Conservation (phyloP, 1,140 invertebrate genomes). For the Telenomus remus region DNA sequence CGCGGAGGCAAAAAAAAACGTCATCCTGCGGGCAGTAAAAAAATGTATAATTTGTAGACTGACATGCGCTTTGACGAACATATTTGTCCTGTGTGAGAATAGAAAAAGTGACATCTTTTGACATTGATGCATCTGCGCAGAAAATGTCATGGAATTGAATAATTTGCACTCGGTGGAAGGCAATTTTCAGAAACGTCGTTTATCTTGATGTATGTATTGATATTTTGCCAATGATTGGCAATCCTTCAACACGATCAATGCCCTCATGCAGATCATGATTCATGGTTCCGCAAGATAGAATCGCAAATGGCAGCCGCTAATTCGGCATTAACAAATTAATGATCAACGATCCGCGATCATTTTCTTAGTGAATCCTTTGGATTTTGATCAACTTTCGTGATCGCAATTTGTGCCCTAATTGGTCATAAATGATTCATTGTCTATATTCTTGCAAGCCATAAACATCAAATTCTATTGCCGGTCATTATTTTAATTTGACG, state of each 20-base stretch:
- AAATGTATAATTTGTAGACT: conserved; percentile 6
- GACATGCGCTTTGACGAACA: conserved; percentile 3
- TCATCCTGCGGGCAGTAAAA: neutral
- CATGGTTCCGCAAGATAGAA: conserved; percentile 3
- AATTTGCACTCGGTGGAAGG: too few species aligned
- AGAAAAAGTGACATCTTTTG: neutral
- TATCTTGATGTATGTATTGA: conserved; percentile 42
- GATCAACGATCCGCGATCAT: conserved; percentile 22
- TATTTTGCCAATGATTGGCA: conserved; percentile 28
- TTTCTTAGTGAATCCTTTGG: conserved; percentile 12
- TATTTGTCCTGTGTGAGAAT: neutral
- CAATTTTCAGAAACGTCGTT: conserved; percentile 41
- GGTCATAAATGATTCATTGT: too few species aligned
- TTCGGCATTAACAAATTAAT: conserved; percentile 40
- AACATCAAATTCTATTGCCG: too few species aligned
- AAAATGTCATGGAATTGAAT: too few species aligned
- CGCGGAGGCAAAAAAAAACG: neutral
- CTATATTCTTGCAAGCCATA: too few species aligned
- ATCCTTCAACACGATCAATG: conserved; percentile 33
- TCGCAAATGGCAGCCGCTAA: conserved; percentile 36
- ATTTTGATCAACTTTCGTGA: conserved; percentile 4
- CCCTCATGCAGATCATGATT: conserved; percentile 12
- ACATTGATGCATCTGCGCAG: neutral
- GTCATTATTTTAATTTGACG: too few species aligned
- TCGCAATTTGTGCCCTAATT: too few species aligned